Evolutionary conservation across 2,797 vertebrate species (phyloP).

Genomic region (Linurgus olivaceus): DNA sequence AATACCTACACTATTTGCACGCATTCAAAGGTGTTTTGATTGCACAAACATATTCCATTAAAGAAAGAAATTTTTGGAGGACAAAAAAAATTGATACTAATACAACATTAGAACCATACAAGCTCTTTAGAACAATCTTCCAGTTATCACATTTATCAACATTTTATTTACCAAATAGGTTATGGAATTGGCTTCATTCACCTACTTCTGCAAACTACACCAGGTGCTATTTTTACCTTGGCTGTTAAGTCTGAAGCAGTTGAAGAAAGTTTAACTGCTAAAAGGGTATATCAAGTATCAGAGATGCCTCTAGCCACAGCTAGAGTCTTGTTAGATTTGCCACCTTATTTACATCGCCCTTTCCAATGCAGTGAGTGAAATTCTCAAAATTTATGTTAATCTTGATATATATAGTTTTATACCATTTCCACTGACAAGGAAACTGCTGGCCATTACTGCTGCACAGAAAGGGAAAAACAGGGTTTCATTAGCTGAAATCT

Average conservation of each 20-base stretch:
- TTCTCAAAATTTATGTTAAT: slow-evolving; percentile 64
- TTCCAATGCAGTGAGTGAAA: slow-evolving; percentile 64
- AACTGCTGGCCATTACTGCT: background rate
- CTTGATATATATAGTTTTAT: slow-evolving; percentile 62
- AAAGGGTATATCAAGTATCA: slow-evolving; percentile 65
- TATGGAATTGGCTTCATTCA: background rate
- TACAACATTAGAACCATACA: background rate
- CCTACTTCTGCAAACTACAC: background rate
- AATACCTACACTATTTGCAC: background rate
- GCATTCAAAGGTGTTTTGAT: background rate
- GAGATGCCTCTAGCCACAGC: slow-evolving; percentile 74
- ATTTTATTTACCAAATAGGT: background rate
- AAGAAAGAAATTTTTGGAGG: background rate
- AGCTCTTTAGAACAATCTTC: background rate
- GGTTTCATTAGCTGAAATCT: background rate
- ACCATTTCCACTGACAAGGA: background rate
- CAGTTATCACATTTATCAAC: background rate
- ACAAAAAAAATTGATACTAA: background rate
- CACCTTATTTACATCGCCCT: slow-evolving; percentile 74
- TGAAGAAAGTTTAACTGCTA: slow-evolving; percentile 69
- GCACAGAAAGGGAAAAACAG: background rate
- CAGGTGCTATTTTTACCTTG: background rate
- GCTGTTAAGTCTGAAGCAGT: slow-evolving; percentile 67
- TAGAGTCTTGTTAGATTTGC: slow-evolving; percentile 71
- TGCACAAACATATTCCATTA: background rate